Evolutionary conservation across 2,888 invertebrate species (phyloP).

Genomic region (Leucophora obtusa): DNA sequence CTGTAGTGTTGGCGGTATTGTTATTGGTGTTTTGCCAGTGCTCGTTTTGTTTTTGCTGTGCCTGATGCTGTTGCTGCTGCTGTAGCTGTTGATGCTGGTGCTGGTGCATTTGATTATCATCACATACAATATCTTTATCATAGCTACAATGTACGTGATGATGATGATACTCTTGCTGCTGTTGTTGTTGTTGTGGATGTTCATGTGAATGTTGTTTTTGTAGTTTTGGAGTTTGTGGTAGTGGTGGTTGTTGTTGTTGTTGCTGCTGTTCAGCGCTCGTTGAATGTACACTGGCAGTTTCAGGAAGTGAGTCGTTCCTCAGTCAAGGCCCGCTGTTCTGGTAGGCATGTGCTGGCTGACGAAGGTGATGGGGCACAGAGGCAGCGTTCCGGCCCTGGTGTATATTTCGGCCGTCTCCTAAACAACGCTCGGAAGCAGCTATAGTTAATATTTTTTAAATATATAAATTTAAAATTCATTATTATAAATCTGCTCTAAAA

Average conservation of each 20-base stretch:
- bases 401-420: conserved; percentile 84
- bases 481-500: too few species aligned
- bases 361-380: conserved; percentile 82
- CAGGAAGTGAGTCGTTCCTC: conserved; percentile 86
- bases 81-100: conserved; percentile 68
- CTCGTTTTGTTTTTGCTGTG: conserved; percentile 67
- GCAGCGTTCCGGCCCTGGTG: conserved; percentile 82
- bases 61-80: conserved; percentile 66
- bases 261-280: conserved; percentile 71
- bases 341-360: conserved; percentile 80
- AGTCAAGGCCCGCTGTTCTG: conserved; percentile 80
- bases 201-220: conserved; percentile 57
- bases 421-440: conserved; percentile 94
- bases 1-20: conserved; percentile 66
- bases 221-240: conserved; percentile 66
- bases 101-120: conserved; percentile 74
- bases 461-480: too few species aligned
- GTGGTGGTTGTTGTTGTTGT: conserved; percentile 67
- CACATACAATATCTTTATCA: conserved; percentile 78
- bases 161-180: conserved; percentile 66
- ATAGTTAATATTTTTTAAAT: conserved; percentile 70
- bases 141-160: conserved; percentile 77
- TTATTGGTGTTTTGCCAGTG: conserved; percentile 67
- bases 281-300: conserved; percentile 76
- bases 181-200: conserved; percentile 68